Percentiles rank a stretch among this genome's conserved stretches.
These are phyloP conservation scores for Heliocidaris erythrogramma DNA, from an alignment of 35 echinoderm and acorn worm genomes.

Conservation along the genomic window DNA sequence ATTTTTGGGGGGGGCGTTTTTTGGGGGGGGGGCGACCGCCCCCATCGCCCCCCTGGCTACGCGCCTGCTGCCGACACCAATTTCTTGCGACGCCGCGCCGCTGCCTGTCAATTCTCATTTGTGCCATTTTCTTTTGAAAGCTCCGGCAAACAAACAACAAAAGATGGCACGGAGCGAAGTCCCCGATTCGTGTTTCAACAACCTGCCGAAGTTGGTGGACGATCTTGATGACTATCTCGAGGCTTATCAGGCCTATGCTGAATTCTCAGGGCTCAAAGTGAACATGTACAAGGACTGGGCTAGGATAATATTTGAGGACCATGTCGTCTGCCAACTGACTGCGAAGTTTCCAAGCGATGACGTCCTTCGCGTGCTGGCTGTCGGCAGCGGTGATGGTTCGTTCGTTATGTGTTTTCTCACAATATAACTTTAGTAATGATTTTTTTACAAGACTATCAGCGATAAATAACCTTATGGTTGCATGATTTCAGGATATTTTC, in stretches of 20 bases:
- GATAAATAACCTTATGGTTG: too few species aligned
- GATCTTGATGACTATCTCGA: neutral
- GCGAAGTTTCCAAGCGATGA: neutral
- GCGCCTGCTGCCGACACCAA: too few species aligned
- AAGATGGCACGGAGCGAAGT: neutral
- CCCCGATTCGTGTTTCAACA: constrained; percentile 30
- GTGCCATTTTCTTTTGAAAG: too few species aligned
- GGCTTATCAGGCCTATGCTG: constrained; percentile 42
- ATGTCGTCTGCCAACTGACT: neutral
- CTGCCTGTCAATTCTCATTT: too few species aligned
- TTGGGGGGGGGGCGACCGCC: too few species aligned
- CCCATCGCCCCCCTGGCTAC: too few species aligned
- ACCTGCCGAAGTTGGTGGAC: constrained; percentile 33
- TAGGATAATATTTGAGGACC: neutral
- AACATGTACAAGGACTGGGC: constrained; percentile 36
- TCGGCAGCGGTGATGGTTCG: constrained; percentile 40
- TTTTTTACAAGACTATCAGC: too few species aligned
- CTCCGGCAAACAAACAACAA: neutral
- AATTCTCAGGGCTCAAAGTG: constrained; percentile 31
- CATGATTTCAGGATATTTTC: too few species aligned
- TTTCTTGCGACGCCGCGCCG: too few species aligned
- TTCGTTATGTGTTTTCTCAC: neutral
- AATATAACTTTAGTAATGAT: too few species aligned
- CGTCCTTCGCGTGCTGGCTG: neutral
- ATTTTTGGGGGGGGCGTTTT: too few species aligned